Base-by-base conservation (phyloP, 2,113 vertebrate species). In the Penelope pileata region DNA sequence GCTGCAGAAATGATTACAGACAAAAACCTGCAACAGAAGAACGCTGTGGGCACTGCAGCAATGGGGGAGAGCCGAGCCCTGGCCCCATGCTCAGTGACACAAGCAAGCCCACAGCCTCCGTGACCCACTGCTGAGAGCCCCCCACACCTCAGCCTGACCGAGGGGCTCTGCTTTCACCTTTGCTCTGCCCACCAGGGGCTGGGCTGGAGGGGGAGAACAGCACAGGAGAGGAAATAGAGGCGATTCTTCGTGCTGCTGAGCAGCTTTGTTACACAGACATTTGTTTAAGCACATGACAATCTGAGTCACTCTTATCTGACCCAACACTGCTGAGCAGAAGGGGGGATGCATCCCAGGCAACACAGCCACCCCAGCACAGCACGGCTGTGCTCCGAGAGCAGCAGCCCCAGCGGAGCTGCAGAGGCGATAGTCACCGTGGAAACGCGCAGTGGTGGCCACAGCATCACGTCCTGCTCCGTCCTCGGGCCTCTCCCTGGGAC, bases 391-490 rank as follows among this genome's bases (percentile, higher is more conserved):
- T 72, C 70, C 1, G 64, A 77, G 86, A 94, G 86, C 43, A 79
- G 94, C 75, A 75, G 85, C 19, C 93, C 86, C 86, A 94, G 75
- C 0, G 53, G 66, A 91, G 92, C 75, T 86, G 26, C 17, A 27
- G 69, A 32, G 80, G 56, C 75, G 92, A 94, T 76, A 89, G 92
- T 92, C 95, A 93, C 95, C 95, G 22, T 93, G 96, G 94, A 89
- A 94, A 96, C 74, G 26, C 24, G 24, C 59, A 12, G 36, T 10
- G 7, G 59, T 38, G n/a, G 54, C 32, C n/a, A n/a, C n/a, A n/a
- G 54, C 54, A 11, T 30, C 30, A 30, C 54, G 32, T 40, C 60
- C 60, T 9, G 26, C 56, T 34, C 56, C 17, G 6, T 29, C 60
- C 60, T 16, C 16, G 27, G 19, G 43, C 5, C 2, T 22, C 53